phyloP scores from a whole-genome alignment of 2,113 vertebrate species.

The Hoplias malabaricus region DNA sequence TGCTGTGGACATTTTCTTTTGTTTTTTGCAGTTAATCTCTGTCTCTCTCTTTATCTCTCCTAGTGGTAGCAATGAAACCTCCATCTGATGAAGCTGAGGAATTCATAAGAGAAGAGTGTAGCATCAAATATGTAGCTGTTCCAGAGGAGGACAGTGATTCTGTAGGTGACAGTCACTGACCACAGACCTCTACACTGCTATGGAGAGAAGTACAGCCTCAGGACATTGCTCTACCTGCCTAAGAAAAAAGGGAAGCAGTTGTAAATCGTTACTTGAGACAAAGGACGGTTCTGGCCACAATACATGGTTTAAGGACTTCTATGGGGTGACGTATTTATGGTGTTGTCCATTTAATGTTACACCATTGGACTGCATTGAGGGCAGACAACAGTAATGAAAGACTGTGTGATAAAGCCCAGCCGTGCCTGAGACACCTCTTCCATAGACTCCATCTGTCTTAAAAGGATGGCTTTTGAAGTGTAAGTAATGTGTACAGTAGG shows the following conservation, averaged over 20 bases:
- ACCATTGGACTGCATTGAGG: not conserved
- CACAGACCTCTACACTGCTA: constrained; percentile 33
- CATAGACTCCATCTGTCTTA: constrained; percentile 13
- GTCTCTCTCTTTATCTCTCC: constrained; percentile 57
- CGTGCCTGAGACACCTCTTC: constrained; percentile 1
- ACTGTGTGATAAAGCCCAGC: not conserved
- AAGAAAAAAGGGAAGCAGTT: constrained; percentile 36
- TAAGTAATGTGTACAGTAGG: constrained; percentile 62
- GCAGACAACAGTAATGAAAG: not conserved
- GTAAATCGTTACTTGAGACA: not conserved
- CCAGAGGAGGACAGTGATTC: not conserved
- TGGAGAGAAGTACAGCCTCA: constrained; percentile 38
- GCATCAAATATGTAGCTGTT: not conserved
- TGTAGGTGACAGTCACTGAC: not conserved
- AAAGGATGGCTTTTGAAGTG: constrained; percentile 59
- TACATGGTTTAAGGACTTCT: not conserved
- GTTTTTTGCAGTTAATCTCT: constrained; percentile 39
- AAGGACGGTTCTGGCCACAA: not conserved
- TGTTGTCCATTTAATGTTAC: not conserved
- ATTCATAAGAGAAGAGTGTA: not conserved
- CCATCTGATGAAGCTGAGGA: constrained; percentile 74
- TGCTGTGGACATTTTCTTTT: not conserved
- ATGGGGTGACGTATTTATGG: not conserved
- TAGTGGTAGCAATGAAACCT: constrained; percentile 92
- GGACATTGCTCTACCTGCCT: constrained; percentile 34